Conservation (phyloP, 1,140 invertebrate genomes). For the Listronotus bonariensis region DNA sequence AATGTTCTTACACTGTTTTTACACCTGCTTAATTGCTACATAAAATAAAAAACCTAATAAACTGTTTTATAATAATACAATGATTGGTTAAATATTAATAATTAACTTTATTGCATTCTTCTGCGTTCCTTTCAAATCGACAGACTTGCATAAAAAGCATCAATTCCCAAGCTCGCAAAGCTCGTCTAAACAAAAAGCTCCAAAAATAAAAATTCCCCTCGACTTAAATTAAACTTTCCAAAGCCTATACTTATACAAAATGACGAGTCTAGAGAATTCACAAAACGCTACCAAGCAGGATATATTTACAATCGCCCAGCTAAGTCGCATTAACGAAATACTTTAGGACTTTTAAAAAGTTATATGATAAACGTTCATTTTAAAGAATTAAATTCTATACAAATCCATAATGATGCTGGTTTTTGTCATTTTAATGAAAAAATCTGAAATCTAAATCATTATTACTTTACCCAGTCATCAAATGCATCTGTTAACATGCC, state of each 20-base stretch:
- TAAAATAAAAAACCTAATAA: too few relatives aligned
- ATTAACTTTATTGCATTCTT: too few relatives aligned
- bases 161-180: constrained; percentile 25
- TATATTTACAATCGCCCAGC: constrained; percentile 26
- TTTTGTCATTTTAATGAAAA: neutral
- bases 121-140: neutral
- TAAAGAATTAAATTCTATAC: neutral
- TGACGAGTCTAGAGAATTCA: constrained; percentile 36
- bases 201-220: constrained; percentile 37
- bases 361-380: neutral
- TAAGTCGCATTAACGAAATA: constrained; percentile 14
- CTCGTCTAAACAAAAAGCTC: constrained; percentile 35
- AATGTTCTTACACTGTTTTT: too few relatives aligned
- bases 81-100: too few relatives aligned
- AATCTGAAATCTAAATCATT: neutral
- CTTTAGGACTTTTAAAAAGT: neutral
- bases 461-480: neutral
- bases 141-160: constrained; percentile 17
- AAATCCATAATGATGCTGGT: neutral
- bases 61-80: too few relatives aligned
- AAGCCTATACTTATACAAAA: constrained; percentile 37
- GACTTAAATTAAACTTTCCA: constrained; percentile 34
- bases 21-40: too few relatives aligned
- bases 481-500: constrained; percentile 11
- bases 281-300: constrained; percentile 34